Base-by-base conservation (phyloP, 23 tunicate species). In the Halocynthia aurantium region DNA sequence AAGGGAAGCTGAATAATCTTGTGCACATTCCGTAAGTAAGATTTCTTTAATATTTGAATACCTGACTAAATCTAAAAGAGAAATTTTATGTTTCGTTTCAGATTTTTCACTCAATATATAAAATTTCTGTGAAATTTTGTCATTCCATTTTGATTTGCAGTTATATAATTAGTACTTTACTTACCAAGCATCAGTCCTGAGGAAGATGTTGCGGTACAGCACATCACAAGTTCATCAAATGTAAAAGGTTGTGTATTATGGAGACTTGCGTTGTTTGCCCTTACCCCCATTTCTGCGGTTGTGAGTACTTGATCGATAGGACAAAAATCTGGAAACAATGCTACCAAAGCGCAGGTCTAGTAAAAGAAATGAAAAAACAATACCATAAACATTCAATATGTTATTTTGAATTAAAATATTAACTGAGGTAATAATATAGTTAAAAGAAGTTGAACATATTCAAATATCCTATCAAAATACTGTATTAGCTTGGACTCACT, bases 241-340 rank as follows among this genome's bases (percentile, higher is more conserved):
- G 65, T 74, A 53, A 50, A 74, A 10, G 78, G 78, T n/a, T 53
- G 78, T n/a, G 78, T 52, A 64, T 74, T 74, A 8, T 22, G 8
- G 21, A 44, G 20, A 22, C 18, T 49, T 74, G 78, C 78, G 13
- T 74, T 54, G 10, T 52, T 64, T 10, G 56, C 63, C 13, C 31
- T 6, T 10, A 8, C 51, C 20, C 78, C 22, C 13, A 74, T 22
- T 74, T 74, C 64, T 8, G 55, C 78, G 5, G 78, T 54, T 54
- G 78, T 52, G 10, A 52, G 56, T 52, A 4, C n/a, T 10, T 54
- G 19, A 52, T 22, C 56, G 20, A 54, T 53, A 0, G 55, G 60
- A 49, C 78, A 74, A 10, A 74, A 54, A 8, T 64, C 78, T 0
- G 78, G 78, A 8, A 54, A 10, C 1, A 74, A 5, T 12, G 50